These are phyloP conservation scores for Trypoxylus dichotomus DNA, from an alignment of 1,140 invertebrate genomes.

Conservation along the genomic window DNA sequence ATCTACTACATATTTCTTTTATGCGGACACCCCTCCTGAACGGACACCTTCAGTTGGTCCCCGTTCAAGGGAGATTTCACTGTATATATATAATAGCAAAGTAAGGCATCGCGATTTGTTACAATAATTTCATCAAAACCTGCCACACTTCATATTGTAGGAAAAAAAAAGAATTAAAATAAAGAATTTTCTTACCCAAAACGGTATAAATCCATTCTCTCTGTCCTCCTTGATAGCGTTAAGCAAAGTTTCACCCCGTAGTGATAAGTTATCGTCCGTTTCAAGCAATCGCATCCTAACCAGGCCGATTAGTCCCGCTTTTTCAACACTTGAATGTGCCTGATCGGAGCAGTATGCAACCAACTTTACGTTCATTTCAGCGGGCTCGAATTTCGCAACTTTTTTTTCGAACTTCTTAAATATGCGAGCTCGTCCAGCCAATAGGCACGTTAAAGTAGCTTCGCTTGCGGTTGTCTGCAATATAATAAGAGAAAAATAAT, in stretches of 20 bases:
- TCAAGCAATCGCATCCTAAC: slow-evolving; percentile 93
- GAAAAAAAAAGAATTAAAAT: too few species aligned
- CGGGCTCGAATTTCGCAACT: slow-evolving; percentile 76
- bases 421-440: slow-evolving; percentile 86
- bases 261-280: slow-evolving; percentile 77
- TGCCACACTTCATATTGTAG: too few species aligned
- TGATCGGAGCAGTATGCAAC: slow-evolving; percentile 81
- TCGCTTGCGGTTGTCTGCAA: slow-evolving; percentile 84
- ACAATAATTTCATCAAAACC: too few species aligned
- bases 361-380: slow-evolving; percentile 88
- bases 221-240: slow-evolving; percentile 82
- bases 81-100: too few species aligned
- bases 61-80: too few species aligned
- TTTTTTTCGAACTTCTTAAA: slow-evolving; percentile 66
- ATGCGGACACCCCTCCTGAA: too few species aligned
- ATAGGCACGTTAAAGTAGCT: slow-evolving; percentile 84
- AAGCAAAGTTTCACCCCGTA: slow-evolving; percentile 78
- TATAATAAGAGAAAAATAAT: neutral
- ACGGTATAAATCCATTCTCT: slow-evolving; percentile 87
- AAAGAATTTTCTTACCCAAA: slow-evolving; percentile 77
- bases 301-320: slow-evolving; percentile 85
- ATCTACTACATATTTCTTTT: too few species aligned
- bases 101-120: too few species aligned
- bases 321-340: slow-evolving; percentile 92
- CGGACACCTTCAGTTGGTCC: too few species aligned